Conservation (phyloP, 2,113 vertebrate species). For the Hemibagrus wyckioides region DNA sequence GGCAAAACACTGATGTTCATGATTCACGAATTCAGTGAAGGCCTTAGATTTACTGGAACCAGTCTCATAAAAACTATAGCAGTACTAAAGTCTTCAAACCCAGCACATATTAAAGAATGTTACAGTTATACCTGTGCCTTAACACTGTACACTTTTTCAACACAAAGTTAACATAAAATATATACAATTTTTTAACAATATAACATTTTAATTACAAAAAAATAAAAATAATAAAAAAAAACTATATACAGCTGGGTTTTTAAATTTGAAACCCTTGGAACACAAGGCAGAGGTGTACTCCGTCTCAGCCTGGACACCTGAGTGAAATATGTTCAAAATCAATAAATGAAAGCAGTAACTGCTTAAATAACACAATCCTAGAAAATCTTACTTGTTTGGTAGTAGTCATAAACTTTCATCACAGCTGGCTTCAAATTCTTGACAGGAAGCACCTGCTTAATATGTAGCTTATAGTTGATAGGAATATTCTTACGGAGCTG, state of each 20-base stretch:
- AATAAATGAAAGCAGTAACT: not conserved
- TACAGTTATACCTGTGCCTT: not conserved
- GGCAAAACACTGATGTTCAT: not conserved
- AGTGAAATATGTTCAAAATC: not conserved
- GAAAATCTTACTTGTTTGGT: conserved; percentile 14
- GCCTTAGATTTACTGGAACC: not conserved
- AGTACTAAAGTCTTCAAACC: not conserved
- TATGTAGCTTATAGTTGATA: not conserved
- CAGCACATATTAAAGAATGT: not conserved
- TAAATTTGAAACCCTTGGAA: not conserved
- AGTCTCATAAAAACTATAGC: not conserved
- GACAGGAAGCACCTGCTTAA: not conserved
- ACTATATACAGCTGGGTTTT: too few relatives aligned
- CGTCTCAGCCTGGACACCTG: conserved; percentile 64
- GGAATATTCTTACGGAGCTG: not conserved
- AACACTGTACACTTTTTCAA: too few relatives aligned
- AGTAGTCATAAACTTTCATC: conserved; percentile 13
- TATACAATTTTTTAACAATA: too few relatives aligned
- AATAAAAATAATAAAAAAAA: not conserved
- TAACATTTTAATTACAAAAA: not conserved
- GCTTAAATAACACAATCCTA: not conserved
- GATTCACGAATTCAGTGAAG: not conserved
- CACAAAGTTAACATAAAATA: too few relatives aligned
- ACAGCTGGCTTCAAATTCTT: not conserved
- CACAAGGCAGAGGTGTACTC: conserved; percentile 36